Base-by-base conservation (phyloP, 2,797 vertebrate species). In the Eutrigla gurnardus region DNA sequence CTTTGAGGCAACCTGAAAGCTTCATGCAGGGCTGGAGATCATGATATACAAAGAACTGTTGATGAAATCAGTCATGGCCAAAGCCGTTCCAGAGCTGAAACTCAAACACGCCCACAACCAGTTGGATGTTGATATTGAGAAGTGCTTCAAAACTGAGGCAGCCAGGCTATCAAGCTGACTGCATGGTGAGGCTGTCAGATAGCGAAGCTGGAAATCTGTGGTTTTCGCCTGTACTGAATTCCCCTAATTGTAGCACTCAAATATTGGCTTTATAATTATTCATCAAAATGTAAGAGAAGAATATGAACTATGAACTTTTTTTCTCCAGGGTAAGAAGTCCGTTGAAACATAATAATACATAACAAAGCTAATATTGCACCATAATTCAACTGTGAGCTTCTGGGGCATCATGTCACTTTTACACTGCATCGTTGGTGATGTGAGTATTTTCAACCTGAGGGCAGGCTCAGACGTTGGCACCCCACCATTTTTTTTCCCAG, bases 41-140 rank as follows among this genome's bases (percentile, higher is more conserved):
- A 84, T 84, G 75, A 88, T 86, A 65, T 80, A 89, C 46, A 88
- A 84, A 77, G 91, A 89, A 69, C 68, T 76, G 7, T 76, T 94
- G 80, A 78, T 91, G 25, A 93, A 93, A 70, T 93, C 93, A 3
- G 88, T 93, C 65, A 57, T 92, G 67, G 87, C 90, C 64, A 90
- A 65, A 76, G 49, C 43, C 1, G 13, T 14, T 54, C 10, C 42
- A 17, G 49, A 70, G 53, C 18, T 63, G 55, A 66, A 64, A 43
- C 45, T 70, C n/a, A 72, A 75, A 66, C 33, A 4, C 32, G 17
- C 60, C 46, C 66, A 90, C 42, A 94, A 93, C 78, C 93, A 95
- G 67, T 89, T 95, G 82, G 90, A 95, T 7, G 93, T 95, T 77
- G 95, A 95, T 85, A 93, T 95, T 86, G 94, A 93, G 73, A 94